A percentile compares a stretch with the other conserved stretches of the same genome.
Conservation (phyloP, 2,113 vertebrate genomes). For the Gnathonemus echidnorhynchus region DNA sequence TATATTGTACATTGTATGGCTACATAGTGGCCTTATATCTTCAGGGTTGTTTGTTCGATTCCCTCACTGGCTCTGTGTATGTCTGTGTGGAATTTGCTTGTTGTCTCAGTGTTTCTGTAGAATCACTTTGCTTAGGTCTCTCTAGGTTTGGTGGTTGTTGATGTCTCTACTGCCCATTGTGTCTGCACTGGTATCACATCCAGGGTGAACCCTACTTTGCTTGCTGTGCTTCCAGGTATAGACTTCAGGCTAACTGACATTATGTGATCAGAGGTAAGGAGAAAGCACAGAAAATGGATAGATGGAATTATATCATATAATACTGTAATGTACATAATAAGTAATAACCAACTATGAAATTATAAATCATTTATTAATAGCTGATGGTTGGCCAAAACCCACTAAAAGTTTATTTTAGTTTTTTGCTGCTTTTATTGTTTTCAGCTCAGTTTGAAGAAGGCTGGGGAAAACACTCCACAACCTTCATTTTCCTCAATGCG, state of each 20-base stretch:
- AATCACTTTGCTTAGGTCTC: neutral
- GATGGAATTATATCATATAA: neutral
- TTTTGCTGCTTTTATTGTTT: slow-evolving; percentile 42
- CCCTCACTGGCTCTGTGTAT: neutral
- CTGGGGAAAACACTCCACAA: slow-evolving; percentile 55
- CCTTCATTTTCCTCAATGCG: slow-evolving; percentile 42
- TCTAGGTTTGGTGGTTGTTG: neutral
- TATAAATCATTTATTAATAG: neutral
- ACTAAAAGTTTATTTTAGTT: slow-evolving; percentile 28
- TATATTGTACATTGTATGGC: neutral
- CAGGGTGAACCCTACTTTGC: neutral
- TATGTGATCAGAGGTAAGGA: neutral
- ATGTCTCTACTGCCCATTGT: neutral
- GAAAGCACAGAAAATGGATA: neutral
- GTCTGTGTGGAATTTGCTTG: neutral
- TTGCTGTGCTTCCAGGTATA: neutral
- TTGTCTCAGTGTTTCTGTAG: neutral
- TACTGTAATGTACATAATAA: neutral
- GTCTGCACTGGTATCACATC: neutral
- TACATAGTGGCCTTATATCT: neutral
- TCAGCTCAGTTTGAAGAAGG: slow-evolving; percentile 34
- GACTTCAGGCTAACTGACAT: neutral
- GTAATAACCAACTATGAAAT: neutral
- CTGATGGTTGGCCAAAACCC: slow-evolving; percentile 21
- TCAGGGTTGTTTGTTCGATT: neutral